Evolutionary conservation across 2,113 vertebrate species (phyloP).

Genomic region (Dascyllus trimaculatus): DNA sequence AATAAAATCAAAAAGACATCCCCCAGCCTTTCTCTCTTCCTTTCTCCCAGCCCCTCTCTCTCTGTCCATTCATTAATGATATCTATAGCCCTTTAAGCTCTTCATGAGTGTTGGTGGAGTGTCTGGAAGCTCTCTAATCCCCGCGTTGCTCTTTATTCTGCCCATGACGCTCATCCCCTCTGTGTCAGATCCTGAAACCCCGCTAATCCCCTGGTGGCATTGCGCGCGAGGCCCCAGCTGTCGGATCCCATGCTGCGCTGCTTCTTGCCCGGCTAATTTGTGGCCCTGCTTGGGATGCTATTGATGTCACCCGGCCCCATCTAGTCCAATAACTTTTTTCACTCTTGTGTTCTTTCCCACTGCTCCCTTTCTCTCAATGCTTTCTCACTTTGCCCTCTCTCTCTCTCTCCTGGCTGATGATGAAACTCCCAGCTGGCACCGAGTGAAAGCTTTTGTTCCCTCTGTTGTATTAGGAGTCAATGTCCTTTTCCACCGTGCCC

Average conservation of each 20-base stretch:
- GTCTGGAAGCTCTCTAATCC: conserved; percentile 78
- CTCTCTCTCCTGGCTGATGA: conserved; percentile 50
- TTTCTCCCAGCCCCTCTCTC: conserved; percentile 5
- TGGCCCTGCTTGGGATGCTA: conserved; percentile 76
- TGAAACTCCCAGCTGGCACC: conserved; percentile 66
- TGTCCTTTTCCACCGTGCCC: conserved; percentile 46
- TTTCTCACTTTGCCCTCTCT: conserved; percentile 22
- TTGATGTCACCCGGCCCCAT: conserved; percentile 69
- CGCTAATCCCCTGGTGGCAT: conserved; percentile 78
- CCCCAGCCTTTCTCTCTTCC: conserved; percentile 14
- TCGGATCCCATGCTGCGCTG: conserved; percentile 69
- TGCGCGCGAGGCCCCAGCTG: conserved; percentile 68
- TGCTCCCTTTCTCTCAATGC: conserved; percentile 32
- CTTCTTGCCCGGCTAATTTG: conserved; percentile 76
- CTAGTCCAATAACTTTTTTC: conserved; percentile 66
- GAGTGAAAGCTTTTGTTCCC: conserved; percentile 65
- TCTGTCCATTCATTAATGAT: conserved; percentile 74
- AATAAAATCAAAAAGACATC: conserved; percentile 49
- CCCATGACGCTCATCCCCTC: conserved; percentile 76
- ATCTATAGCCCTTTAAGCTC: conserved; percentile 72
- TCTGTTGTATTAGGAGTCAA: conserved; percentile 60
- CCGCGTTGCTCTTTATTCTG: conserved; percentile 75
- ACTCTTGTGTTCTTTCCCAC: conserved; percentile 44
- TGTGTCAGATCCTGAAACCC: conserved; percentile 76
- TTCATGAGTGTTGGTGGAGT: conserved; percentile 79